Evolutionary conservation across 1,140 invertebrate species (phyloP).

Genomic region (Macrostomum lignano): DNA sequence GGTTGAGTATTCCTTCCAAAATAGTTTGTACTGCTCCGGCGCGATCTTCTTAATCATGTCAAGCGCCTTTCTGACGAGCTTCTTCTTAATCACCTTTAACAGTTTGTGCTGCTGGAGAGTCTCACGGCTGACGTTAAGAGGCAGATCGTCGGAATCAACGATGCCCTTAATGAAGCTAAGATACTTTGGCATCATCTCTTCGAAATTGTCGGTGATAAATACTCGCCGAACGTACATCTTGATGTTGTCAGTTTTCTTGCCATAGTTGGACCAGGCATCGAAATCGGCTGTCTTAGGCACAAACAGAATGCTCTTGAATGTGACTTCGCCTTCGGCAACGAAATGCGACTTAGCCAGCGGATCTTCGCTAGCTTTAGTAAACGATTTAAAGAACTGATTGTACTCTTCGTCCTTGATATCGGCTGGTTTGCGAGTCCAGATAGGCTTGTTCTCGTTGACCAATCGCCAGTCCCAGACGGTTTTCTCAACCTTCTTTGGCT

Average conservation of each 20-base stretch:
- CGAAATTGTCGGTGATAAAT: conserved; percentile 97
- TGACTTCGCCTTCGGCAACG: conserved; percentile 85
- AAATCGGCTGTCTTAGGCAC: conserved; percentile 45
- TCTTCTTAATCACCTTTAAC: conserved; percentile 94
- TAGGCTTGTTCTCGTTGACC: conserved; percentile 77
- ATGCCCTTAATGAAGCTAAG: conserved; percentile 72
- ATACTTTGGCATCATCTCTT: conserved; percentile 96
- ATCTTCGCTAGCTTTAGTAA: conserved; percentile 62
- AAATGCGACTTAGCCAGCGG: conserved; percentile 74
- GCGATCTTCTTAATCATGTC: conserved; percentile 93
- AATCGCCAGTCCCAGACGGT: conserved; percentile 98
- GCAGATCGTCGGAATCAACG: conserved; percentile 85
- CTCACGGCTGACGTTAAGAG: conserved; percentile 86
- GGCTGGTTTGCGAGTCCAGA: conserved; percentile 45
- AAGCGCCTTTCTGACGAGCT: conserved; percentile 71
- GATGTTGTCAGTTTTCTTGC: conserved; percentile 68
- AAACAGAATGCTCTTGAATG: conserved; percentile 75
- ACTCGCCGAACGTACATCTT: conserved; percentile 70
- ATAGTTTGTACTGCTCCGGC: conserved; percentile 59
- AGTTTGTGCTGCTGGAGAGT: conserved; percentile 85
- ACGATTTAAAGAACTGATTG: conserved; percentile 63
- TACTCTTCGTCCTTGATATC: conserved; percentile 67
- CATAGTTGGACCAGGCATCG: conserved; percentile 38
- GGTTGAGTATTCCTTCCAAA: conserved; percentile 97
- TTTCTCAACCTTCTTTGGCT: conserved; percentile 52